These are phyloP conservation scores for Neodiprion lecontei DNA, from an alignment of 1,140 invertebrate genomes.

Conservation along the genomic window DNA sequence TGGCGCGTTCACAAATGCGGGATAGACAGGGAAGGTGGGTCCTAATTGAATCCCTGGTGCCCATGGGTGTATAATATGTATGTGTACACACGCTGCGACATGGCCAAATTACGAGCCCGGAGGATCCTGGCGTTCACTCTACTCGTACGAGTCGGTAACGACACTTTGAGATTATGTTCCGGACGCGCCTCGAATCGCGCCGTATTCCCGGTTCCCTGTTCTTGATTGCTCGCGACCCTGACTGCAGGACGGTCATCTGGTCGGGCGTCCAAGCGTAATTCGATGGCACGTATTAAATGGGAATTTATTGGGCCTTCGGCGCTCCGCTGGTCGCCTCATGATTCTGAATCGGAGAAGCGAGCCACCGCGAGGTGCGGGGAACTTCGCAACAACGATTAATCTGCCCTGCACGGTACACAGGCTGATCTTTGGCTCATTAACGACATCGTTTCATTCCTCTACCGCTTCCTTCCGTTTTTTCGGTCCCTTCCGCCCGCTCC, in stretches of 20 bases:
- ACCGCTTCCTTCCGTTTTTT: not conserved
- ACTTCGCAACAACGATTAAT: not conserved
- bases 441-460: constrained; percentile 2
- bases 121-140: no score
- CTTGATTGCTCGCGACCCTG: not conserved
- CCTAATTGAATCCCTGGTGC: not conserved
- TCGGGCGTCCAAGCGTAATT: not conserved
- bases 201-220: no score
- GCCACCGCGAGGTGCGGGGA: not conserved
- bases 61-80: no score
- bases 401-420: not conserved
- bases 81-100: no score
- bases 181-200: no score
- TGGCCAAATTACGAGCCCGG: no score
- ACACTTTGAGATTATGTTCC: no score
- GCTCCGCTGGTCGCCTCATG: no score
- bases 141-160: no score
- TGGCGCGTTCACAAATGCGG: constrained; percentile 5
- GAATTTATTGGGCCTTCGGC: not conserved
- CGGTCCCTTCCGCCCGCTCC: not conserved
- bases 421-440: not conserved
- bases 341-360: not conserved
- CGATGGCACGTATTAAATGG: no score
- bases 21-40: not conserved
- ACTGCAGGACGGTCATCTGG: no score